Evolutionary conservation across 2,113 vertebrate species (phyloP).

Genomic region (Ursus arctos): DNA sequence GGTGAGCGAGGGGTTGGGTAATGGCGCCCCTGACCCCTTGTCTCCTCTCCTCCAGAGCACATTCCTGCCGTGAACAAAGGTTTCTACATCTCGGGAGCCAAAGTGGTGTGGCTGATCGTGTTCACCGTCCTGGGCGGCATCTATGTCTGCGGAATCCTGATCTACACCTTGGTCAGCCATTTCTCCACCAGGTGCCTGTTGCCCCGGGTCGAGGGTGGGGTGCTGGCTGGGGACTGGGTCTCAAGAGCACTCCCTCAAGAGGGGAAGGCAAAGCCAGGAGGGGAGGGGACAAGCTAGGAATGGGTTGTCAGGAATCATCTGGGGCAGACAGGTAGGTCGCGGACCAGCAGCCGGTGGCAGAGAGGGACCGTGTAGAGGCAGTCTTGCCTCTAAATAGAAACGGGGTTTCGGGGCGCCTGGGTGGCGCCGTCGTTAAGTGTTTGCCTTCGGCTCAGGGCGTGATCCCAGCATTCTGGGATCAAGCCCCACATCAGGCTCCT

Average conservation of each 20-base stretch:
- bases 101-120: neutral
- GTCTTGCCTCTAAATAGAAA: neutral
- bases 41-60: neutral
- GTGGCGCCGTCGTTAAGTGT: too few relatives aligned
- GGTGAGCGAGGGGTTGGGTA: neutral
- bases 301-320: neutral
- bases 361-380: neutral
- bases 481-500: too few relatives aligned
- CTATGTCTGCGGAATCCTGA: neutral
- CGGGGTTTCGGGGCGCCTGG: neutral
- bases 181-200: neutral
- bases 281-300: neutral
- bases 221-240: neutral
- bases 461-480: too few relatives aligned
- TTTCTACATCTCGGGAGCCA: neutral
- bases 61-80: fast-evolving
- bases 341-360: neutral
- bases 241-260: neutral
- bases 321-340: neutral
- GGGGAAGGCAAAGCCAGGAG: neutral
- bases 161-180: neutral
- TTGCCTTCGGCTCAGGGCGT: too few relatives aligned
- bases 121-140: neutral
- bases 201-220: neutral
- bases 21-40: neutral